Conservation (phyloP, 2,888 invertebrate species). For the Patella depressa region DNA sequence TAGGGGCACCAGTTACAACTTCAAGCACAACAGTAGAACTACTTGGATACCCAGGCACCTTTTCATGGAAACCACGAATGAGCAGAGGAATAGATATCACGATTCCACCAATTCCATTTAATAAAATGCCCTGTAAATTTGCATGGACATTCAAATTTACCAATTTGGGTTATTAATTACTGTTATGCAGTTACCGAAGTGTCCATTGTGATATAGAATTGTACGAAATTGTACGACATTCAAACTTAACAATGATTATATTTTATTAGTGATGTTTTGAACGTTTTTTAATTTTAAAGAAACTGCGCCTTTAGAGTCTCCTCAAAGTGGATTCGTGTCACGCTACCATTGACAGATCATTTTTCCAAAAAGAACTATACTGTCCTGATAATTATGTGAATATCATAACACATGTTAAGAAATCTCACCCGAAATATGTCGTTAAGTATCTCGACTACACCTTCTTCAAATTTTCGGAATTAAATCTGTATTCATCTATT, state of each 20-base stretch:
- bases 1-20: constrained; percentile 71
- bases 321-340: constrained; percentile 29
- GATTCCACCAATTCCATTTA: constrained; percentile 40
- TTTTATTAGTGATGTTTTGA: no score
- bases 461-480: constrained; percentile 28
- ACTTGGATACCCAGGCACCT: constrained; percentile 71
- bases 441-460: constrained; percentile 30
- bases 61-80: constrained; percentile 32
- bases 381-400: constrained; percentile 14
- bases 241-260: no score
- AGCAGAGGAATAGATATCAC: constrained; percentile 46
- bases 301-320: no score
- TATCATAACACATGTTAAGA: constrained; percentile 11
- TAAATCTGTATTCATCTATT: constrained; percentile 23
- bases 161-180: constrained; percentile 13
- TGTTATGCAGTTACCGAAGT: no score
- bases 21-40: constrained; percentile 70
- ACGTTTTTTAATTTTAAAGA: no score
- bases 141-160: constrained; percentile 50
- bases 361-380: constrained; percentile 25
- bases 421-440: background rate
- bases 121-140: constrained; percentile 38
- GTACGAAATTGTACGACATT: no score
- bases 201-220: no score
- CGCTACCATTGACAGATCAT: constrained; percentile 23